Base-by-base conservation (phyloP, 2,113 vertebrate species). In the Cynopterus brachyotis region DNA sequence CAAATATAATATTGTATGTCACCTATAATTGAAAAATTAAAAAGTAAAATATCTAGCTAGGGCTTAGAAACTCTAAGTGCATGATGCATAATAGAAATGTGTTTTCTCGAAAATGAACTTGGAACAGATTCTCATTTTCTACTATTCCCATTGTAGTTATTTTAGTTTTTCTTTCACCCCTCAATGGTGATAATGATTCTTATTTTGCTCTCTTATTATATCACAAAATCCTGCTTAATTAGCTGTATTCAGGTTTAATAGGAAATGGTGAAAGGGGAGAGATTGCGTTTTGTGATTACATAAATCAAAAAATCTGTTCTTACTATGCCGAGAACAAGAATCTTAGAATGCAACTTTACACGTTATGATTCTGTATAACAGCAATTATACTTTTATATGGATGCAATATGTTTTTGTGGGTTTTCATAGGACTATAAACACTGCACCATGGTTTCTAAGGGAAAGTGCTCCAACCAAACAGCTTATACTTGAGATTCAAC, bases 201-300 rank as follows among this genome's bases (percentile, higher is more conserved):
- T 96, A 59, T 90, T 96, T 92, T 6, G 47, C 2, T 64, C 22
- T 78, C 69, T 78, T 73, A 16, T 53, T 86, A 24, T 42, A 42
- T 64, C 45, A 32, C 45, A 87, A 75, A 92, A 15, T 13, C 19
- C 30, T 57, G 50, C 5, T 5, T 66, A 62, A 76, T 90, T 30
- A 83, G 1, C 42, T 89, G 22, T 86, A 83, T 72, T 93, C 30
- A 84, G 57, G 28, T 72, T 95, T 91, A 92, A 72, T 37, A 83
- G 50, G 22, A 47, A 35, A 55, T 13, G 72, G 45, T 15, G 72
- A 32, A 81, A 82, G 47, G 42, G 57, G 45, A 88, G 3, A 6
- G 19, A 47, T 28, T 95, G 20, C 3, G 15, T 72, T 62, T n/a
- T 64, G 11, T 26, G 97, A 9, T 47, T 83, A 76, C 24, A 57